These are phyloP conservation scores for Octomys mimax DNA, from an alignment of 2,797 vertebrate species.

Conservation along the genomic window DNA sequence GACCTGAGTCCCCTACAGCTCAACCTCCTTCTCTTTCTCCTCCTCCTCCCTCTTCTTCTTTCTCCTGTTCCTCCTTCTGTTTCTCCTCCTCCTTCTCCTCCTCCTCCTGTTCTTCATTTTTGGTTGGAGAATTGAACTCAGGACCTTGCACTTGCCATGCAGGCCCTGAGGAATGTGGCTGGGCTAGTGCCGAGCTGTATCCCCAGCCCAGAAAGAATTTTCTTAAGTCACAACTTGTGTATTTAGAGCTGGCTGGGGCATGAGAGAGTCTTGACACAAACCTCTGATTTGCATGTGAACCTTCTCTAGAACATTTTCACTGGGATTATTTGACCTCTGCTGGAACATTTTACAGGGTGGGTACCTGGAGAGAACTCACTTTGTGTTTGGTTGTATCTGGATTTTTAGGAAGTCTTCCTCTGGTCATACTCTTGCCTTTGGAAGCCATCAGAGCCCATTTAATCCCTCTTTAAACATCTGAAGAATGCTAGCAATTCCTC, in stretches of 20 bases:
- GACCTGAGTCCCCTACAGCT: no score
- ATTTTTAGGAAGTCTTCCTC: conserved; percentile 72
- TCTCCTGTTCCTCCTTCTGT: no score
- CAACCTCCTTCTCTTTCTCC: no score
- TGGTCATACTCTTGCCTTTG: conserved; percentile 70
- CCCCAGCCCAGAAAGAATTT: conserved; percentile 17
- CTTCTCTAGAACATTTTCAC: background rate
- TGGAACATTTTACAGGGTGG: conserved; percentile 7
- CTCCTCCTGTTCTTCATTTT: background rate
- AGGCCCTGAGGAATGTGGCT: background rate
- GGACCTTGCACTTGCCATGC: background rate
- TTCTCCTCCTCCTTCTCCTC: no score
- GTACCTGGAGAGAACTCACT: background rate
- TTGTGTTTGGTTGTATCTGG: conserved; percentile 1
- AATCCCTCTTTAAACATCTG: conserved; percentile 81
- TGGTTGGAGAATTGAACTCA: background rate
- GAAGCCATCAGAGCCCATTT: conserved; percentile 74
- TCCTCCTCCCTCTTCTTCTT: no score
- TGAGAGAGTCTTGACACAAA: background rate
- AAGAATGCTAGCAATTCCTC: conserved; percentile 82
- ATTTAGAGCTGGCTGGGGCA: background rate
- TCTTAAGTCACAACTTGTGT: background rate
- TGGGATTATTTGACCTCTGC: background rate
- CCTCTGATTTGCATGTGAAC: background rate
- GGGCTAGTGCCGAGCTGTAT: background rate